Evolutionary conservation across 2,797 vertebrate species (phyloP), one percentile per base, ranked within the genome.

Genomic region (Zalophus californianus): DNA sequence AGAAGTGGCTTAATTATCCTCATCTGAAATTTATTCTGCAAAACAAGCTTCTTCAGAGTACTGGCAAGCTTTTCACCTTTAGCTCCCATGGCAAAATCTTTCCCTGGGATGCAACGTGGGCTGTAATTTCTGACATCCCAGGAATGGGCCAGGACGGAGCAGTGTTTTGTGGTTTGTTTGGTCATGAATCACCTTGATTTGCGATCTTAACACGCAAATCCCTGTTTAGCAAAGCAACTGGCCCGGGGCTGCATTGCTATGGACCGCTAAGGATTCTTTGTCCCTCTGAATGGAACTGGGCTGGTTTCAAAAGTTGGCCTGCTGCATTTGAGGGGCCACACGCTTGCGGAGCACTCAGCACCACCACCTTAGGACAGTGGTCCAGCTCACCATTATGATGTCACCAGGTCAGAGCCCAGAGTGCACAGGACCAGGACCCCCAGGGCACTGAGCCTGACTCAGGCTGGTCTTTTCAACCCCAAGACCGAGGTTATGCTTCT

Each of bases 1-100:
- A 98, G 83, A 98, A 97, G 86, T 98, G 94, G 79, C 96, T 98
- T 98, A 98, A 98, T 98, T 98, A 98, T 97, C 77, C 91, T 96
- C 97, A 95, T 98, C 95, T 96, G 77, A 98, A 98, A 98, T 93
- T 98, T 98, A 98, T 48, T 97, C 97, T 98, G 97, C 83, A 96
- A 97, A 98, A 23, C 94, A 95, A 95, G 90, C 96, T 98, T 98
- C 83, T 98, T 98, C 84, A 84, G 79, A 97, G 72, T 96, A 87
- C 23, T 97, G 93, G 93, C 86, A 97, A 92, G 92, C 60, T 97
- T 98, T 92, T 97, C 96, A 97, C 94, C 92, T 97, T 98, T 98
- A 89, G 18, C 41, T 93, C 73, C 60, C 97, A 86, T 62, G 96
- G 93, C 48, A 97, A 91, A 91, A 93, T 96, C 98, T 97, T 88